phyloP scores from a whole-genome alignment of 1,140 invertebrate genomes.

The Aphis gossypii region DNA sequence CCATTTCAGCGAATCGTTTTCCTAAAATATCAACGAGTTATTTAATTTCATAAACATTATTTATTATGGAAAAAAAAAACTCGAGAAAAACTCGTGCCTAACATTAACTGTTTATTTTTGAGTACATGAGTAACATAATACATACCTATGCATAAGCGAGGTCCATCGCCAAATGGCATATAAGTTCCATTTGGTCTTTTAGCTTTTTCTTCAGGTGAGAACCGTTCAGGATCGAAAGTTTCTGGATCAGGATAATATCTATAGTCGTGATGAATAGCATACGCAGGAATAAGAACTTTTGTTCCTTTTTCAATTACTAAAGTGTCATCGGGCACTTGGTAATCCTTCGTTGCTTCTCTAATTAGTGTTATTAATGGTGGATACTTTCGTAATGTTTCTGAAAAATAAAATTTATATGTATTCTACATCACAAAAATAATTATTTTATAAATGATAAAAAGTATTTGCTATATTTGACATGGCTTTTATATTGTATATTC shows the following conservation, averaged over 20 bases:
- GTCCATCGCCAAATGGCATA: constrained; percentile 66
- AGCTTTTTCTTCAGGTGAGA: constrained; percentile 64
- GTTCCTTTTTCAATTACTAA: constrained; percentile 66
- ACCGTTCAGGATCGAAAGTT: constrained; percentile 71
- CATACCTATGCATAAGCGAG: neutral
- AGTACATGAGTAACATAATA: neutral
- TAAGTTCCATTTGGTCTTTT: constrained; percentile 64
- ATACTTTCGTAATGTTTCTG: constrained; percentile 70
- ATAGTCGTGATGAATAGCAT: constrained; percentile 64
- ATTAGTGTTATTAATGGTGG: constrained; percentile 68
- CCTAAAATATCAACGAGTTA: constrained; percentile 30
- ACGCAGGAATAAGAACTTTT: constrained; percentile 66
- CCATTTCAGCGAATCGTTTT: constrained; percentile 59
- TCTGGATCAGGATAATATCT: constrained; percentile 69
- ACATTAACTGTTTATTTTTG: neutral
- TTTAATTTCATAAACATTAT: neutral
- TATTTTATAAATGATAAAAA: no score
- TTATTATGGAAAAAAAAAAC: neutral
- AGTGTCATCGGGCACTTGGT: constrained; percentile 66
- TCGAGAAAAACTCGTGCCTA: neutral
- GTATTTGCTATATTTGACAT: no score
- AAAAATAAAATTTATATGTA: neutral
- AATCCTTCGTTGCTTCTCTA: constrained; percentile 66
- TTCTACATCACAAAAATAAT: neutral
- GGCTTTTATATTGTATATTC: no score